Evolutionary conservation across 2,797 vertebrate species (phyloP).

Genomic region (Psittacula echo): DNA sequence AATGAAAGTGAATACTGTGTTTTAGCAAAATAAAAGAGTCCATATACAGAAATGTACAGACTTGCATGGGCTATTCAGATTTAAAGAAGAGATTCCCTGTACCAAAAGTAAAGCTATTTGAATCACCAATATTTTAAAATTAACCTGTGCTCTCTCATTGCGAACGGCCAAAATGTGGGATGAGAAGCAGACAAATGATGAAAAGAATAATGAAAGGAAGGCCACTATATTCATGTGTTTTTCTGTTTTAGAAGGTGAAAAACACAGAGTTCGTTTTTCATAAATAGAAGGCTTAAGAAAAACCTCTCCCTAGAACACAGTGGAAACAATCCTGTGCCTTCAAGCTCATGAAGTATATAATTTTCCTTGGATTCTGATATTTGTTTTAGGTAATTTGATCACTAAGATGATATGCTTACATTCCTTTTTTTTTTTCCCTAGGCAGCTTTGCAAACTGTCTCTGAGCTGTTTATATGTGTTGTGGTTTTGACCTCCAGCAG

Average conservation of each 20-base stretch:
- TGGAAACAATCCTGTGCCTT: background rate
- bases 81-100: background rate
- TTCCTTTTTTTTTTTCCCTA: background rate
- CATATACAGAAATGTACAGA: background rate
- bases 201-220: background rate
- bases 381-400: background rate
- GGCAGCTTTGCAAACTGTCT: background rate
- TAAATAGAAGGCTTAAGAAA: background rate
- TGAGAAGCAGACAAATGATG: background rate
- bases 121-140: background rate
- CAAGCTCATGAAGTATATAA: background rate
- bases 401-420: background rate
- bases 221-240: fast-evolving
- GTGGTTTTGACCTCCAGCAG: slow-evolving; percentile 17
- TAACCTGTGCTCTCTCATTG: fast-evolving
- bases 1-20: background rate
- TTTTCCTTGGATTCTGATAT: background rate
- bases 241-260: background rate
- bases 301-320: background rate
- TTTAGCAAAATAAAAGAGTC: background rate
- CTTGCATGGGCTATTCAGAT: background rate
- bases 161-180: background rate
- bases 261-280: background rate
- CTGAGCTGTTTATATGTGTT: background rate
- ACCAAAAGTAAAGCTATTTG: background rate